A percentile compares a stretch with the other conserved stretches of the same genome.
phyloP scores from a whole-genome alignment of 2,888 invertebrate species.

The Pollenia griseotomentosa region DNA sequence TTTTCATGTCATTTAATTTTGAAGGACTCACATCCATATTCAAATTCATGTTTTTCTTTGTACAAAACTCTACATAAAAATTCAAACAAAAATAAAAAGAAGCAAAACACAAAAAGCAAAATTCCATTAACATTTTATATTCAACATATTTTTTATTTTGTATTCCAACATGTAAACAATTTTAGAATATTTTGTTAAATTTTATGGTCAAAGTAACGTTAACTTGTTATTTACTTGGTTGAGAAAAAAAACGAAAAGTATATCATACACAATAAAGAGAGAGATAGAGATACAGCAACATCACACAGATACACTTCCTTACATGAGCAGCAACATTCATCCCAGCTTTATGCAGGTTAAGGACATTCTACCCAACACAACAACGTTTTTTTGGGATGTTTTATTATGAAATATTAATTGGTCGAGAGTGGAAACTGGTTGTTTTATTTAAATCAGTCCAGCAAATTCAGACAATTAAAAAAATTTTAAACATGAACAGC shows the following conservation, averaged over 20 bases:
- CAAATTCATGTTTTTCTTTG: not conserved
- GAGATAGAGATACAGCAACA: no score
- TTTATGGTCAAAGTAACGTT: conserved; percentile 6
- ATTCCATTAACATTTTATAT: not conserved
- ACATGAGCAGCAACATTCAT: not conserved
- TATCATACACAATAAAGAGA: no score
- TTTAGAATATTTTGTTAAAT: conserved; percentile 19
- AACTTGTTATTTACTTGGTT: conserved; percentile 20
- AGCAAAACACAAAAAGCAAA: not conserved
- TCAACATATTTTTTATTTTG: not conserved
- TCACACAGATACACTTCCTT: no score
- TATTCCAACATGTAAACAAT: conserved; percentile 9
- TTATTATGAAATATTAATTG: conserved; percentile 64
- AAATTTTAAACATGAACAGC: not conserved
- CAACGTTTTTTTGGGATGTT: conserved; percentile 28
- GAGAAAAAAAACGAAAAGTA: not conserved
- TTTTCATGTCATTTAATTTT: conserved; percentile 63
- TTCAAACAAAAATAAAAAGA: not conserved
- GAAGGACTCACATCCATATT: not conserved
- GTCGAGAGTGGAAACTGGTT: conserved; percentile 31
- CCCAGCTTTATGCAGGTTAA: conserved; percentile 42
- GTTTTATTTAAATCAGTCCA: no score
- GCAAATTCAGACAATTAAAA: not conserved
- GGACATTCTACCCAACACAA: conserved; percentile 56
- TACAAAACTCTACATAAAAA: not conserved